phyloP scores from a whole-genome alignment of 2,797 vertebrate species.

The Eulemur coronatus region DNA sequence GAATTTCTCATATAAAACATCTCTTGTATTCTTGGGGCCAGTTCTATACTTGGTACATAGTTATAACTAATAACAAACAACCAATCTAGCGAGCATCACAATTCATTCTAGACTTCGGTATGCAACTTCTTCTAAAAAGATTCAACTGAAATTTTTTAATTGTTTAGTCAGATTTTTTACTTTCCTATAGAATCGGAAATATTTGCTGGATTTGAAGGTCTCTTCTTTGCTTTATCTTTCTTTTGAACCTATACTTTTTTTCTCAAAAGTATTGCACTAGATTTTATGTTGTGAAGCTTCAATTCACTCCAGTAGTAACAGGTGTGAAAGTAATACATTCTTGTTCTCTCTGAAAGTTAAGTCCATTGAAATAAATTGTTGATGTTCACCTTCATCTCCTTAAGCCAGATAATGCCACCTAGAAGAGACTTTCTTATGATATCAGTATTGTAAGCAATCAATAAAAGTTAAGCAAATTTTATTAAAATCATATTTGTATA shows the following conservation, averaged over 20 bases:
- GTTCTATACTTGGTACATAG: not conserved
- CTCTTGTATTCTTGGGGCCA: not conserved
- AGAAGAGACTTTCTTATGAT: not conserved
- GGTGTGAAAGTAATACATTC: not conserved
- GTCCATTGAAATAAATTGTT: not conserved
- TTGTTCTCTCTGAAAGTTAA: not conserved
- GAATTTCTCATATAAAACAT: not conserved
- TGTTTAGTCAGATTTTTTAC: not conserved
- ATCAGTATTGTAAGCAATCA: not conserved
- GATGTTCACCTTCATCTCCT: not conserved
- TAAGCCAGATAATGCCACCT: not conserved
- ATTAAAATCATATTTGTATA: not conserved
- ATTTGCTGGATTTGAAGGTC: not conserved
- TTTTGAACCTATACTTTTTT: not conserved
- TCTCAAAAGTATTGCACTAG: not conserved
- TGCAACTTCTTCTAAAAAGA: not conserved
- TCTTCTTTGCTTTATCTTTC: not conserved
- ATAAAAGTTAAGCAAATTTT: constrained; percentile 1
- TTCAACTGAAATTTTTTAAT: not conserved
- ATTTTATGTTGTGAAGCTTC: not conserved
- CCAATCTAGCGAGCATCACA: not conserved
- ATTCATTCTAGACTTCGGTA: not conserved
- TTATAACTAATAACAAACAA: not conserved
- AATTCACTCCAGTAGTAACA: not conserved
- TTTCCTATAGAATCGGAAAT: not conserved